phyloP scores from a whole-genome alignment of 2,888 invertebrate species.

The Sericinus montela region DNA sequence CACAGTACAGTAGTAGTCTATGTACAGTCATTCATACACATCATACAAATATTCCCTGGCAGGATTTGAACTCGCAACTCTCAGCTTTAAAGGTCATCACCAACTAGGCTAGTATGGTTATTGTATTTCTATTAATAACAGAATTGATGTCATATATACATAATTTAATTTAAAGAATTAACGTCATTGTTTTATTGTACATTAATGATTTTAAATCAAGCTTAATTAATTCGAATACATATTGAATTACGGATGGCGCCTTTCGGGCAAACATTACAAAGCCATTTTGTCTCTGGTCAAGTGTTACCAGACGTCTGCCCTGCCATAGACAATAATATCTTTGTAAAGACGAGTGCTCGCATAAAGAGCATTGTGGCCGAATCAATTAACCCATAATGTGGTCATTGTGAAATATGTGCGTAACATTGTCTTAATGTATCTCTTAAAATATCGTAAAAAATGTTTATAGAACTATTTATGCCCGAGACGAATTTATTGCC shows the following conservation, averaged over 20 bases:
- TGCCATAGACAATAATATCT: conserved; percentile 71
- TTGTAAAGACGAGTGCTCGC: conserved; percentile 56
- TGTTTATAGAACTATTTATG: conserved; percentile 76
- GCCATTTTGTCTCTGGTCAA: conserved; percentile 77
- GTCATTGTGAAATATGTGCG: conserved; percentile 64
- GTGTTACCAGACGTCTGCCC: conserved; percentile 75
- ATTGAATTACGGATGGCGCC: conserved; percentile 75
- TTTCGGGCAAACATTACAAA: conserved; percentile 66
- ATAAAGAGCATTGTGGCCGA: conserved; percentile 72
- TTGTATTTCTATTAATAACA: too few relatives aligned
- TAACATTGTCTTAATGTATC: conserved; percentile 77
- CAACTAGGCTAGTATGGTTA: too few relatives aligned
- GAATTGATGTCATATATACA: too few relatives aligned
- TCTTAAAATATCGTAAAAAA: conserved; percentile 67
- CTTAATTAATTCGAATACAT: conserved; percentile 42
- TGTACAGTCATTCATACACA: too few relatives aligned
- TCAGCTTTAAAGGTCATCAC: too few relatives aligned
- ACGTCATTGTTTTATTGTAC: not conserved
- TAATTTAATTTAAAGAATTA: too few relatives aligned
- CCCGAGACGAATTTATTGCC: conserved; percentile 63
- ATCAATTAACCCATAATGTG: conserved; percentile 76
- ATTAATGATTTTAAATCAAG: conserved; percentile 36
- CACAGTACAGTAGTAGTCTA: too few relatives aligned
- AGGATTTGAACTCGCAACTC: too few relatives aligned
- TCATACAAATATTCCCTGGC: too few relatives aligned